These are phyloP conservation scores for Sebastes matsubarae DNA, from an alignment of 2,797 vertebrate genomes.

Conservation along the genomic window DNA sequence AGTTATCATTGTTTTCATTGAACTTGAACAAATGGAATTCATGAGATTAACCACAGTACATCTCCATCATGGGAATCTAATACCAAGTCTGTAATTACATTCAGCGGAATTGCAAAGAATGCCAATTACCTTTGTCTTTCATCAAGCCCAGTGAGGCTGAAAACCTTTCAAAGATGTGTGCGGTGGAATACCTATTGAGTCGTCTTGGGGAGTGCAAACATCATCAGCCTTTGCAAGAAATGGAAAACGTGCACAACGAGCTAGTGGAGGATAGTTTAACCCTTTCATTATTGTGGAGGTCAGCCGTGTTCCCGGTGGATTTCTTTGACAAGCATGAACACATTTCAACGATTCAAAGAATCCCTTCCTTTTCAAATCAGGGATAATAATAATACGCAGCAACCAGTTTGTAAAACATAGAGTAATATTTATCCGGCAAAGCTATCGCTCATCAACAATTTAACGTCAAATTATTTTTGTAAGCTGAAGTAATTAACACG, in stretches of 20 bases:
- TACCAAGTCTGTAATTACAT: constrained; percentile 13
- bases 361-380: background rate
- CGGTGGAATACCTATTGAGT: constrained; percentile 6
- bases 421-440: background rate
- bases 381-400: background rate
- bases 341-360: background rate
- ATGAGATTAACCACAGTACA: background rate
- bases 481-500: background rate
- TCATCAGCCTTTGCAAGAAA: constrained; percentile 9
- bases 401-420: background rate
- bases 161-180: background rate
- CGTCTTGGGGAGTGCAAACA: constrained; percentile 17
- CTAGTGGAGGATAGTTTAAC: background rate
- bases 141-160: background rate
- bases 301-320: background rate
- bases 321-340: background rate
- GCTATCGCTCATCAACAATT: background rate
- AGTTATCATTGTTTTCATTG: constrained; percentile 3
- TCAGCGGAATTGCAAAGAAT: constrained; percentile 8
- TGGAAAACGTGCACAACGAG: constrained; percentile 9
- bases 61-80: background rate
- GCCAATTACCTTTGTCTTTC: constrained; percentile 29
- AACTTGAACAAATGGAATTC: constrained; percentile 9
- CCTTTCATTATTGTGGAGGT: constrained; percentile 4
- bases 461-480: background rate